Conservation (phyloP, 2,797 vertebrate genomes). For the Eupleurogrammus muticus region DNA sequence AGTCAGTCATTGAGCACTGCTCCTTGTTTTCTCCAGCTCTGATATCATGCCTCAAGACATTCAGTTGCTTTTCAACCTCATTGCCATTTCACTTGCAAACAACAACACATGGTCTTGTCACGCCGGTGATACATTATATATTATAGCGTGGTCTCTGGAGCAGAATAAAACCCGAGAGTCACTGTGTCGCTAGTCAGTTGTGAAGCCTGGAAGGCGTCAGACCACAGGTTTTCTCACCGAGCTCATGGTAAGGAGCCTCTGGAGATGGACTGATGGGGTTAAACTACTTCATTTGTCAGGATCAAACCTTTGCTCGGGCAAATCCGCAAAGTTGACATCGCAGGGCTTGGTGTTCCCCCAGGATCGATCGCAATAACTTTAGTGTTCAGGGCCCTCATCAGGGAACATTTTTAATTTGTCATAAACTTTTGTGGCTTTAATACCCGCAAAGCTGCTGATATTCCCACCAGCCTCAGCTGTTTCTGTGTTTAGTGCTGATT, state of each 20-base stretch:
- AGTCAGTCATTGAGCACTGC: conserved; percentile 5
- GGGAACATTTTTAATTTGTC: not conserved
- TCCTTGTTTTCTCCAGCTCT: not conserved
- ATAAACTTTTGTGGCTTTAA: not conserved
- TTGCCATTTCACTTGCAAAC: not conserved
- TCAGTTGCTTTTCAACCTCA: not conserved
- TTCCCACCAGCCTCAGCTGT: not conserved
- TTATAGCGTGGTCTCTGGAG: not conserved
- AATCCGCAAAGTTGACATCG: not conserved
- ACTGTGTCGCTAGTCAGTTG: not conserved
- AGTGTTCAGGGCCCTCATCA: not conserved
- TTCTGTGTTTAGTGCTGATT: not conserved
- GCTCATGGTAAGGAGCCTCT: not conserved
- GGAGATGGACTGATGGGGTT: conserved; percentile 6
- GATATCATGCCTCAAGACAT: not conserved
- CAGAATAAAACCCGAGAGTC: not conserved
- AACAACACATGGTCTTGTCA: not conserved
- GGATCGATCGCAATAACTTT: not conserved
- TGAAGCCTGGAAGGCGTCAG: not conserved
- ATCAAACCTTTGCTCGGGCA: not conserved
- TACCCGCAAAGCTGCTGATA: not conserved
- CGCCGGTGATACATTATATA: not conserved
- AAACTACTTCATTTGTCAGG: not conserved
- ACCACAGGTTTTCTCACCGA: not conserved
- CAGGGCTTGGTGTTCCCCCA: not conserved